Base-by-base conservation (phyloP, 2,888 invertebrate species). In the Hydropsyche betteni region DNA sequence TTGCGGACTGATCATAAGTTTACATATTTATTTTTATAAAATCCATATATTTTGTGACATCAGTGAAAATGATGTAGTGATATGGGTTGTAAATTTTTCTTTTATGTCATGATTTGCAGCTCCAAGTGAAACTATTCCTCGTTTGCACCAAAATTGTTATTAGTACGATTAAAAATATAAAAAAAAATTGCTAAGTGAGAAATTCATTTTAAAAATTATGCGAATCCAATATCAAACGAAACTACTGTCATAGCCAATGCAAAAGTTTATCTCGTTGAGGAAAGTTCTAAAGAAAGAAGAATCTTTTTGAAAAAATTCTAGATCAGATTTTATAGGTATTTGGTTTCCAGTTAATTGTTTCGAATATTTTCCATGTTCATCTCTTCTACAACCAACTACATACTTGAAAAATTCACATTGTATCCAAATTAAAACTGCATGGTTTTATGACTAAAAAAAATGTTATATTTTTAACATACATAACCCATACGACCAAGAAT, bases 61-160 rank as follows among this genome's bases (percentile, higher is more conserved):
- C 81, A 16, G 81, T 81, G 76, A 82, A 81, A 6, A 81, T 77
- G n/a, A 79, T 77, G 69, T 80, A 82, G 64, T 80, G 78, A 34
- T 73, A 68, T 3, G 81, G 76, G 70, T 82, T 80, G 68, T 81
- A 82, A 16, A 24, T 16, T 5, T 4, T 38, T 12, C 79, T 58
- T 16, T 79, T 76, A 16, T 75, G 77, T 79, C 76, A 16, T 75
- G 77, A 36, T 74, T 68, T 55, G 77, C 68, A 1, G 76, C 74
- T 7, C 77, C 77, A 2, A 77, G 50, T 14, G 78, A 78, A 16
- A 77, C 72, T n/a, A 79, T 77, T 38, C 78, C 79, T 33, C 44
- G 44, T 44, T 0, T 2, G 3, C 1, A 44, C 1, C 44, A 44
- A 6, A 44, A 55, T n/a, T 76, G 53, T 2, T 52, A 55, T 69